These are phyloP conservation scores for Trachemys scripta DNA, from an alignment of 2,113 vertebrate species.

Conservation along the genomic window DNA sequence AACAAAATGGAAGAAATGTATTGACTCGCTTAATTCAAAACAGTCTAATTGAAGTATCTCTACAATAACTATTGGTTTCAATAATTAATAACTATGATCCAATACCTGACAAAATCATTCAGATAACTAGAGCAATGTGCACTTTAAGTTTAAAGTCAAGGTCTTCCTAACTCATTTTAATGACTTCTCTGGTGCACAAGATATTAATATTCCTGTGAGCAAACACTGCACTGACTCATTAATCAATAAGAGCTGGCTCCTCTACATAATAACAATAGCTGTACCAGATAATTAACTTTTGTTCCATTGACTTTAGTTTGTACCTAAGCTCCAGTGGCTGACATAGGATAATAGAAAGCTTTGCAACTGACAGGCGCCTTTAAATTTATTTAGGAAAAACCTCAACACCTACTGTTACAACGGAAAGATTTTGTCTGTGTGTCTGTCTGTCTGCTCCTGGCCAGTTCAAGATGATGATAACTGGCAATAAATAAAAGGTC, in stretches of 20 bases:
- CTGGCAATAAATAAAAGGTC: constrained; percentile 71
- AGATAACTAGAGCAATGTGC: constrained; percentile 63
- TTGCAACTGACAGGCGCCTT: constrained; percentile 54
- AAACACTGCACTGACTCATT: constrained; percentile 87
- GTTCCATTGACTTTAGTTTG: constrained; percentile 83
- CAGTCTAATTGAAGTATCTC: constrained; percentile 55
- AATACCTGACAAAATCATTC: constrained; percentile 74
- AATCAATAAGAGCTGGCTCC: constrained; percentile 88
- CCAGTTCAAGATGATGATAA: constrained; percentile 69
- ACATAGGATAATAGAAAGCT: constrained; percentile 67
- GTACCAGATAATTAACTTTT: constrained; percentile 85
- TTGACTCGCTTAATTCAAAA: constrained; percentile 67
- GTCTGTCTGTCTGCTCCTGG: constrained; percentile 8
- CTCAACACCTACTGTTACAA: constrained; percentile 31
- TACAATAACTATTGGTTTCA: constrained; percentile 69
- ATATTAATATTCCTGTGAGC: constrained; percentile 90
- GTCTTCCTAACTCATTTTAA: constrained; percentile 84
- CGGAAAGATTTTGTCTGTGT: constrained; percentile 26
- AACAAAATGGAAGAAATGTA: constrained; percentile 55
- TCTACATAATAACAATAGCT: constrained; percentile 74
- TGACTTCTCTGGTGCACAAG: constrained; percentile 84
- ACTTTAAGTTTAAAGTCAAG: constrained; percentile 77
- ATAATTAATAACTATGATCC: constrained; percentile 73
- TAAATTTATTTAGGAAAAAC: constrained; percentile 58
- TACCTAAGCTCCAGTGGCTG: constrained; percentile 82